Evolutionary conservation across 2,888 invertebrate species (phyloP), one percentile per base, ranked within the genome.

Genomic region (Scaptomyza parva): DNA sequence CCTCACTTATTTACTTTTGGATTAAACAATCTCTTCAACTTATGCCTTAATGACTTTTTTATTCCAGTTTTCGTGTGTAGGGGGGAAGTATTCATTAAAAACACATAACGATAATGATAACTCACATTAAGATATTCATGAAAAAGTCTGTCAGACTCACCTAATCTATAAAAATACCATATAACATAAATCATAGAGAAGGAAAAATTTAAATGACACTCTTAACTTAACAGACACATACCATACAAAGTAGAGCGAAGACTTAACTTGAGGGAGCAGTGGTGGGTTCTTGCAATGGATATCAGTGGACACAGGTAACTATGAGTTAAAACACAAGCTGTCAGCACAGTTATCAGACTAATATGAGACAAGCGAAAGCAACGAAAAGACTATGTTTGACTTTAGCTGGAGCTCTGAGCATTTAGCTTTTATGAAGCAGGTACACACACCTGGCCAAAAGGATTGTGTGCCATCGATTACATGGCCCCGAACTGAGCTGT

Each of bases 401-500:
- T 40, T 40, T 33, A 43, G 45, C 51, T 58, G 69, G 51, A 61
- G 72, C 50, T 51, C 57, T 54, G 24, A 17, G 17, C 44, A 28
- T 3, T 30, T 35, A 14, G 35, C 14, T 35, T 35, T n/a, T 8
- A 54, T 35, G 60, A 45, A 51, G 30, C 33, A 48, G 57, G 30
- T 61, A 61, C 44, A 20, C 44, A 33, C 51, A 65, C 73, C 69
- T 65, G 50, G 9, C 51, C 40, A 62, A 20, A 40, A 47, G 45
- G 45, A 12, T 18, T 40, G 44, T 35, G 20, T 24, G 17, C 40
- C 54, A 14, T 75, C 71, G 61, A 64, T 75, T 71, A 64, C 55
- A 37, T 64, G 62, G 45, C 41, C 69, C 75, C 57, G 48, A 54
- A 39, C 59, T 61, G 61, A 79, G 63, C 68, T 62, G 66, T 64